A percentile compares a stretch with the other conserved stretches of the same genome.
phyloP scores from a whole-genome alignment of 2,113 vertebrate genomes.

The Oreochromis tanganicae region DNA sequence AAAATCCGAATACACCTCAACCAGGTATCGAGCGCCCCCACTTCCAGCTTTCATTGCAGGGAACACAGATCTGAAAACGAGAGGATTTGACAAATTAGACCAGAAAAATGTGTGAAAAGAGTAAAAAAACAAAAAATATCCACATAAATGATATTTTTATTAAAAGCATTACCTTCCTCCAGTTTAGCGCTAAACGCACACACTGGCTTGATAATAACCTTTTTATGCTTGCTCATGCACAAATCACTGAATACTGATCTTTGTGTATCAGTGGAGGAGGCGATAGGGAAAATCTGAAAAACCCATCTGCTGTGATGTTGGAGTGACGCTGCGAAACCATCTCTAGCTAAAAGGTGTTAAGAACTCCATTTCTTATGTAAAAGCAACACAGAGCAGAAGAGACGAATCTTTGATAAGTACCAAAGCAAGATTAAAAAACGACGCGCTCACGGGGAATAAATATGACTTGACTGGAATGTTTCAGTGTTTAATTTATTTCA shows the following conservation, averaged over 20 bases:
- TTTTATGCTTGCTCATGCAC: conserved; percentile 7
- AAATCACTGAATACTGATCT: conserved; percentile 25
- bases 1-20: conserved; percentile 44
- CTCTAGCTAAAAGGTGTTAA: conserved; percentile 46
- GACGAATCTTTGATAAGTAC: background rate
- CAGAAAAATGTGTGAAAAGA: background rate
- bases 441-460: background rate
- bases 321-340: conserved; percentile 26
- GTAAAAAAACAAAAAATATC: background rate
- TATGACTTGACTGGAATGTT: background rate
- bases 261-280: background rate
- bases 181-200: background rate
- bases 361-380: conserved; percentile 13
- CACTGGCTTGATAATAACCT: background rate
- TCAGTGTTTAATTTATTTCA: conserved; percentile 6
- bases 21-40: conserved; percentile 7
- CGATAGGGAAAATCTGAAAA: conserved; percentile 13
- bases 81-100: background rate
- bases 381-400: background rate
- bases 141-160: background rate
- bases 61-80: conserved; percentile 40
- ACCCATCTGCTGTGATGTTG: conserved; percentile 37
- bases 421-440: background rate
- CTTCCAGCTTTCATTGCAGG: conserved; percentile 53
- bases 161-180: background rate